Evolutionary conservation across 1,140 invertebrate genomes (phyloP), one percentile per base, ranked within the genome.

Genomic region (Tetragnatha versicolor): DNA sequence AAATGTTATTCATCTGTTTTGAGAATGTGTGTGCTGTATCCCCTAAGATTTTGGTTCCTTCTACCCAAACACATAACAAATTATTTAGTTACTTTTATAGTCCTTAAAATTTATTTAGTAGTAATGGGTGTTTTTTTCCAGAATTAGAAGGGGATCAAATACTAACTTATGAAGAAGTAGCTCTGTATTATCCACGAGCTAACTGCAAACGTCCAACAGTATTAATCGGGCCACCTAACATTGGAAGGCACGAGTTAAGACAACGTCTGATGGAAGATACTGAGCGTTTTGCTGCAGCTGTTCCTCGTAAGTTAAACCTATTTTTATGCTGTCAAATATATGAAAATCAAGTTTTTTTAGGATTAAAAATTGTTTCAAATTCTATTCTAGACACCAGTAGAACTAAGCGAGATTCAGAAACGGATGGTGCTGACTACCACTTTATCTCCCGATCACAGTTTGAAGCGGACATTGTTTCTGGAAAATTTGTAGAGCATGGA

Each of bases 401-500:
- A 61, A 77, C 85, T 2, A 82, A 77, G 22, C 83, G 84, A 78
- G 85, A 86, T 49, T 82, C 83, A 20, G 89, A 90, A 82, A 81
- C 85, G 2, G 83, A 89, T 82, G 88, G 87, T 12, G 85, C 85
- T 31, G 88, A 89, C 81, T 90, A 89, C 82, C 86, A 89, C 83
- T 89, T 90, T 82, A 85, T 90, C 4, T 81, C 85, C 33, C 82
- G 85, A 69, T 81, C 84, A 33, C 83, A 85, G 39, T 88, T 89
- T 82, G 85, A 89, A 81, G 81, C 83, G 7, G 86, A 87, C 77
- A 86, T 88, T 42, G 80, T 81, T 45, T 80, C 80, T 35, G 85
- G 84, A 6, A 86, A 86, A 79, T 90, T 90, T 82, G 84, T 89
- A 5, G 89, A 90, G 82, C 87, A 87, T 82, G 89, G 89, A 25